These are phyloP conservation scores for Phoenicopterus ruber DNA, from an alignment of 2,113 vertebrate species.

Conservation along the genomic window DNA sequence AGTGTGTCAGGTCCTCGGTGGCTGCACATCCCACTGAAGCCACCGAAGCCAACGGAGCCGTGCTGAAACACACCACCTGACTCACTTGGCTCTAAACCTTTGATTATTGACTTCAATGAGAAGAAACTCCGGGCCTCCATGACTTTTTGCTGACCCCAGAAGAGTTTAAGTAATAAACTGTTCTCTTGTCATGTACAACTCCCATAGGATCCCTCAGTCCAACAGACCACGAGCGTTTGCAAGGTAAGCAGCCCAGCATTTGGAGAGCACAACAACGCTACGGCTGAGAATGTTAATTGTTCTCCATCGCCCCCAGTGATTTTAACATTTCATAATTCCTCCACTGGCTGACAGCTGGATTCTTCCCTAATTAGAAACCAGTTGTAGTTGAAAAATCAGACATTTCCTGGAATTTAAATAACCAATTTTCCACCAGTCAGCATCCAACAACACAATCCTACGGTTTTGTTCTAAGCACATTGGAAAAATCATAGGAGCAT, in stretches of 20 bases:
- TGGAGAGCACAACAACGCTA: background rate
- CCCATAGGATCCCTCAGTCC: background rate
- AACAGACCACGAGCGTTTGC: background rate
- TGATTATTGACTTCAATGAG: background rate
- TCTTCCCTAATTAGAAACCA: constrained; percentile 58
- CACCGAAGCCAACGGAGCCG: background rate
- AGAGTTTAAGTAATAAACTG: constrained; percentile 18
- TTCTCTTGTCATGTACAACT: background rate
- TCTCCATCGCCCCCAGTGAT: constrained; percentile 23
- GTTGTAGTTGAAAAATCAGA: constrained; percentile 60
- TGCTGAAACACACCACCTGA: background rate
- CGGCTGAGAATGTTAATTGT: constrained; percentile 29
- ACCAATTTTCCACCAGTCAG: constrained; percentile 34
- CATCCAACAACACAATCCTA: background rate
- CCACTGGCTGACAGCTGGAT: constrained; percentile 57
- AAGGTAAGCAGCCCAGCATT: background rate
- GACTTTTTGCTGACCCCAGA: constrained; percentile 52
- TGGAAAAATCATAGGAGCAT: background rate
- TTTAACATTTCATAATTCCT: constrained; percentile 55
- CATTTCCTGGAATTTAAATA: constrained; percentile 65
- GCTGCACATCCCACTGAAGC: background rate
- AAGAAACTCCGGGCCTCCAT: background rate
- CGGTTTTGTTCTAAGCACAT: background rate
- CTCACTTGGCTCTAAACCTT: constrained; percentile 11
- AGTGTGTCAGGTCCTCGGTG: background rate